These are phyloP conservation scores for Drosophila orena DNA, from an alignment of 1,140 invertebrate species.

Conservation along the genomic window DNA sequence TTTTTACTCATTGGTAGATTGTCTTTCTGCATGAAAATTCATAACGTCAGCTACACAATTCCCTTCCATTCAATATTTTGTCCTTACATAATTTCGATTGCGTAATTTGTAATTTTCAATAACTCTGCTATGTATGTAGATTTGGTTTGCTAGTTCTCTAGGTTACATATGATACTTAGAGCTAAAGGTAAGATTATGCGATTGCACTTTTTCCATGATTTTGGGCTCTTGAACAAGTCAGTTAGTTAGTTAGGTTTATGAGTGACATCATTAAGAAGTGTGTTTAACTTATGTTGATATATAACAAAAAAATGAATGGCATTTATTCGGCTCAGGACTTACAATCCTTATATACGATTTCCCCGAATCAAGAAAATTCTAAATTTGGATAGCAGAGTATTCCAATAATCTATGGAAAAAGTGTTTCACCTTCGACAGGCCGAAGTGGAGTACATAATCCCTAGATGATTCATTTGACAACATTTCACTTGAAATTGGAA, in stretches of 20 bases:
- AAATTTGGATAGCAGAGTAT: no score
- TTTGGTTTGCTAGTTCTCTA: conserved; percentile 43
- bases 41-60: conserved; percentile 46
- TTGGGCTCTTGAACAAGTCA: background rate
- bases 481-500: conserved; percentile 16
- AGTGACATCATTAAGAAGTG: background rate
- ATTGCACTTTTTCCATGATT: conserved; percentile 45
- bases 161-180: conserved; percentile 44
- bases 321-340: no score
- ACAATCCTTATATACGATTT: no score
- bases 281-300: no score
- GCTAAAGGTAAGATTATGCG: conserved; percentile 13
- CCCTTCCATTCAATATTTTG: conserved; percentile 7
- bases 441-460: conserved; percentile 25
- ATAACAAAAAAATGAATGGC: no score
- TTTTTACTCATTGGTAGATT: conserved; percentile 57
- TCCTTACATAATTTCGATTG: conserved; percentile 31
- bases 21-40: conserved; percentile 69
- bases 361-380: no score
- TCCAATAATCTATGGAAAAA: conserved; percentile 17
- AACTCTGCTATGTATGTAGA: conserved; percentile 38
- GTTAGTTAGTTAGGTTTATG: background rate
- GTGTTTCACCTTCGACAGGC: conserved; percentile 24
- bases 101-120: conserved; percentile 41
- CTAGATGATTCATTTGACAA: conserved; percentile 22